Base-by-base conservation (phyloP, 2,888 invertebrate species). In the Trilocha varians region DNA sequence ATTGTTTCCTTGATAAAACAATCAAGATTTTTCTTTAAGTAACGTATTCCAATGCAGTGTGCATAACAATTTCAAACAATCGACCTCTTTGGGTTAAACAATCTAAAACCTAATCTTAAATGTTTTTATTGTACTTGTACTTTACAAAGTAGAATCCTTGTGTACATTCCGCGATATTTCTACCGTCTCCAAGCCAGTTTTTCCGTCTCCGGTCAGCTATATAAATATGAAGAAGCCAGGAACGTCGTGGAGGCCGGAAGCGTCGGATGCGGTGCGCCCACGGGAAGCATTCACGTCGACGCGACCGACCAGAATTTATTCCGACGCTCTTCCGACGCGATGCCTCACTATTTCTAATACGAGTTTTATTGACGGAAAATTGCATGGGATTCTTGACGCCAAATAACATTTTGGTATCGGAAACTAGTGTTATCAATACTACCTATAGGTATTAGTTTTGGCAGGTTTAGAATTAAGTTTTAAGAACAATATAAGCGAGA, bases 211-310 rank as follows among this genome's bases (percentile, higher is more conserved):
- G 25, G 25, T 25, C 25, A 42, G 16, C 14, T 17, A 13, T 17
- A 25, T 41, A 17, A 15, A 18, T 25, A 35, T 40, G 38, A 35
- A 38, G 42, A 38, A 42, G 42, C 32, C 34, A 35, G 32, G 32
- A 32, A 34, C 33, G 32, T 16, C 34, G 45, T 36, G 36, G 11
- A 16, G 47, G 43, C 42, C 67, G 67, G 67, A 68, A 62, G 50
- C 52, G 50, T 42, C 60, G 62, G 59, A 56, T 56, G 57, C 53
- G 59, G 61, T 48, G 44, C 45, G 42, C 44, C 55, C 53, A 50
- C 61, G 60, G 70, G 69, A 69, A 59, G 52, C 55, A 38, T 53
- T 49, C 61, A 54, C 62, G 55, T 59, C 62, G 57, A 42, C 40
- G 50, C 58, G 53, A 45, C 53, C 43, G 48, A 48, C 46, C 52